Base-by-base conservation (phyloP, 2,888 invertebrate species). In the Metallyticus violacea region DNA sequence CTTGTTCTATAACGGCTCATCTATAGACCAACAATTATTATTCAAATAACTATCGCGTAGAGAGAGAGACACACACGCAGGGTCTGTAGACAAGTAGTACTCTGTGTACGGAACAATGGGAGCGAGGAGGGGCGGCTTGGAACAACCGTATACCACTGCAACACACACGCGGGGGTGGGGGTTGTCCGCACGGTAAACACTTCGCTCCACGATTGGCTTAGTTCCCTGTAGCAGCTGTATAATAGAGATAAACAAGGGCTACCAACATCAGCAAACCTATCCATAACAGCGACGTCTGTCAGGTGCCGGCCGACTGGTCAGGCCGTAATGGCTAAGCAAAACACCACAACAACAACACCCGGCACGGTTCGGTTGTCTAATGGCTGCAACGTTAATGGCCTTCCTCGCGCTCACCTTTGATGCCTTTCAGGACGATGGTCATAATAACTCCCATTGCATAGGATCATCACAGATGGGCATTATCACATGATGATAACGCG, bases 161-260 rank as follows among this genome's bases (percentile, higher is more conserved):
- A n/a, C n/a, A n/a, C n/a, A n/a, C n/a, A n/a, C n/a, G n/a, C n/a
- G n/a, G 79, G 79, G 79, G 22, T 26, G 22, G 15, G 28, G 79
- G 79, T 26, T 77, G 77, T 25, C 76, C 26, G 40, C 81, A 81
- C 62, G 83, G 83, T 76, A 83, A 83, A 83, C 83, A 83, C 15
- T 22, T 22, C 79, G 76, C 76, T 77, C 26, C 77, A 26, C 81
- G 81, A 81, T 81, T 81, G 81, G 81, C 81, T 81, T 81, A 62
- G 77, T 76, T 26, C 40, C 40, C 40, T 62, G 40, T 62, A 62
- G 40, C 40, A n/a, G 9, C 77, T 83, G 83, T 26, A 83, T 83
- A 83, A 83, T 83, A 83, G 77, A 83, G 76, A 83, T 76, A 83
- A 83, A 83, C 83, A 83, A 77, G 77, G 83, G 62, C 77, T 77